Evolutionary conservation across 35 echinoderm and acorn worm genomes (phyloP).

Genomic region (Apostichopus parvimensis): DNA sequence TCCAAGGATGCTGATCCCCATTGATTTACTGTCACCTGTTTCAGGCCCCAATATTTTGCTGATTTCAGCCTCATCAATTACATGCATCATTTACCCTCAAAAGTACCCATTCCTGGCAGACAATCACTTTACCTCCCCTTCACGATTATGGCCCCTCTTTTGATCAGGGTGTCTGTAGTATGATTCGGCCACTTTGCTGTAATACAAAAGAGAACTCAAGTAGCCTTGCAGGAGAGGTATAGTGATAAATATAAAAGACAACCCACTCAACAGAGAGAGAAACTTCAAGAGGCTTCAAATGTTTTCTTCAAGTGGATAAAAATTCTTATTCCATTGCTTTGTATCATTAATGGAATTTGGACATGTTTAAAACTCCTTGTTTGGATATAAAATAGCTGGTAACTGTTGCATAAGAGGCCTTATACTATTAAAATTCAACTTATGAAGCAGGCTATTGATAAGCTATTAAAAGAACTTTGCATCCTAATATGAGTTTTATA

Average conservation of each 20-base stretch:
- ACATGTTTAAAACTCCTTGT: background rate
- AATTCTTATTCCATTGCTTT: background rate
- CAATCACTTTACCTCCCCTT: background rate
- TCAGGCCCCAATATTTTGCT: conserved; percentile 22
- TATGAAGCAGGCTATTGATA: background rate
- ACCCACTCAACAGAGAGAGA: background rate
- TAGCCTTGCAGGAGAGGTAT: background rate
- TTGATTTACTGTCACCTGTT: conserved; percentile 13
- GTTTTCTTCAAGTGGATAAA: too few species aligned
- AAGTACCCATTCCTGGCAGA: background rate
- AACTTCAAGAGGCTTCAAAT: too few species aligned
- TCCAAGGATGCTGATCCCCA: conserved; percentile 10
- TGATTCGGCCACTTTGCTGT: background rate
- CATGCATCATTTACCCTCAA: conserved; percentile 23
- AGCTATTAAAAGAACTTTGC: background rate
- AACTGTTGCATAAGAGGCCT: background rate
- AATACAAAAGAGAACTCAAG: background rate
- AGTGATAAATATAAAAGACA: background rate
- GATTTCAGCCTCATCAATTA: conserved; percentile 35
- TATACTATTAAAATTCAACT: background rate
- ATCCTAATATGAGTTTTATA: background rate
- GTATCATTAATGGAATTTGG: background rate
- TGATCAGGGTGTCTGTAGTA: background rate
- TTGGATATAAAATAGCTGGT: background rate
- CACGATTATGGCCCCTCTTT: background rate